phyloP scores from a whole-genome alignment of 2,888 invertebrate species.

The Acrobasis repandana region DNA sequence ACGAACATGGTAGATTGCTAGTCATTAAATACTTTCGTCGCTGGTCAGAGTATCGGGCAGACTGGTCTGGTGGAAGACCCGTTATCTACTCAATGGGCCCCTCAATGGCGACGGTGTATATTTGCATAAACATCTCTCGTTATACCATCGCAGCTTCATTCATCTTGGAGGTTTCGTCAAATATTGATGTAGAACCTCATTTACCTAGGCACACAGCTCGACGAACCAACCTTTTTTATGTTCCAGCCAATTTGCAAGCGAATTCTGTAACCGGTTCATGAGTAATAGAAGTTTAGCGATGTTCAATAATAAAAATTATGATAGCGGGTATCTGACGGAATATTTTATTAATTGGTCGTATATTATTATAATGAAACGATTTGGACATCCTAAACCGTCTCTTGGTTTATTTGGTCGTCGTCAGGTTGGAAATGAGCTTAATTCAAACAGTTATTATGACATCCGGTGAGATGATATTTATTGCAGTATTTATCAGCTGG shows the following conservation, averaged over 20 bases:
- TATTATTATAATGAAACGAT: slow-evolving; percentile 16
- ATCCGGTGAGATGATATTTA: slow-evolving; percentile 15
- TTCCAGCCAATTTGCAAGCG: slow-evolving; percentile 13
- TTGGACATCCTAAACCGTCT: slow-evolving; percentile 5
- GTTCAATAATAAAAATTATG: slow-evolving; percentile 36
- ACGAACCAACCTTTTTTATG: background rate
- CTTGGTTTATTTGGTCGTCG: slow-evolving; percentile 12
- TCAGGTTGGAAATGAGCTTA: slow-evolving; percentile 13
- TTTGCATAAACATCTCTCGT: slow-evolving; percentile 62
- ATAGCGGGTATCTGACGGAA: slow-evolving; percentile 37
- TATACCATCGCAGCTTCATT: slow-evolving; percentile 42
- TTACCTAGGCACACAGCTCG: slow-evolving; percentile 6
- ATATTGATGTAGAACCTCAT: slow-evolving; percentile 23
- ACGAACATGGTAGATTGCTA: slow-evolving; percentile 28
- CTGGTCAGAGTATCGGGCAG: slow-evolving; percentile 35
- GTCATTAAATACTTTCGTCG: slow-evolving; percentile 39
- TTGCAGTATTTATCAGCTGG: background rate
- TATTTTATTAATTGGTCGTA: slow-evolving; percentile 33
- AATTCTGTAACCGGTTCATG: slow-evolving; percentile 32
- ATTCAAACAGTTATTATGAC: slow-evolving; percentile 14
- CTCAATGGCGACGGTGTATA: slow-evolving; percentile 53
- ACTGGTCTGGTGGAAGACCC: slow-evolving; percentile 45
- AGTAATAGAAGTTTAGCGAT: slow-evolving; percentile 35
- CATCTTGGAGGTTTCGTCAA: slow-evolving; percentile 30
- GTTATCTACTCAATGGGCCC: slow-evolving; percentile 55